These are phyloP conservation scores for Cephus spinipes DNA, from an alignment of 2,888 invertebrate genomes.

Conservation along the genomic window DNA sequence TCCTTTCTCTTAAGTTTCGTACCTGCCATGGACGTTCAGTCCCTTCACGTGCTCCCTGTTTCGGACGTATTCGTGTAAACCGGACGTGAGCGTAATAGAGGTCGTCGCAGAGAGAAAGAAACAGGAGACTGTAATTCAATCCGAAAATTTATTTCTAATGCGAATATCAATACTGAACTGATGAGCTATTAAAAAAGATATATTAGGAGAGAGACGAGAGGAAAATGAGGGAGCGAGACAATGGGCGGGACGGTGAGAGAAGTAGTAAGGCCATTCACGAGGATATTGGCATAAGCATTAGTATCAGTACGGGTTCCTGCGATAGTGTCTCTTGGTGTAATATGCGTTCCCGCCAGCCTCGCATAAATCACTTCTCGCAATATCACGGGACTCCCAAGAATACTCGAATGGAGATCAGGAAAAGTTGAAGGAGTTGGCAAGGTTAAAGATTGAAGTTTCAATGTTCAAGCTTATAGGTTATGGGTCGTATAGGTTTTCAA, in stretches of 20 bases:
- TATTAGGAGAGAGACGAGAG: slow-evolving; percentile 5
- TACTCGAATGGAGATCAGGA: neutral
- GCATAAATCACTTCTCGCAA: slow-evolving; percentile 62
- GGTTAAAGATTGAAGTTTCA: neutral
- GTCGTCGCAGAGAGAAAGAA: neutral
- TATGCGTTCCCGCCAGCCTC: slow-evolving; percentile 55
- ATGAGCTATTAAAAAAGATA: neutral
- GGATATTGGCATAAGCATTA: slow-evolving; percentile 53
- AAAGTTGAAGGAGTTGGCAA: neutral
- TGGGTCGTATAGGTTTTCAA: neutral
- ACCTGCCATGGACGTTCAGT: neutral
- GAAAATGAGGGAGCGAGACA: slow-evolving; percentile 21
- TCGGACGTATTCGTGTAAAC: neutral
- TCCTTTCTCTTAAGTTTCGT: neutral
- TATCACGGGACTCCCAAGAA: slow-evolving; percentile 48
- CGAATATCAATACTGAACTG: neutral
- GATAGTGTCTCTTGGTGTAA: slow-evolving; percentile 47
- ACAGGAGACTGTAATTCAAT: neutral
- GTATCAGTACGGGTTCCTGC: slow-evolving; percentile 32
- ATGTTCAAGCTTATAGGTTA: neutral
- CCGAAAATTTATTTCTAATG: neutral
- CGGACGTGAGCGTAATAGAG: neutral
- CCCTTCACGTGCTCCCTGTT: neutral
- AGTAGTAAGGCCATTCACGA: slow-evolving; percentile 20
- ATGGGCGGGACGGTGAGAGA: slow-evolving; percentile 17